Evolutionary conservation across 2,113 vertebrate species (phyloP), one percentile per base, ranked within the genome.

Genomic region (Thamnophis sirtalis): DNA sequence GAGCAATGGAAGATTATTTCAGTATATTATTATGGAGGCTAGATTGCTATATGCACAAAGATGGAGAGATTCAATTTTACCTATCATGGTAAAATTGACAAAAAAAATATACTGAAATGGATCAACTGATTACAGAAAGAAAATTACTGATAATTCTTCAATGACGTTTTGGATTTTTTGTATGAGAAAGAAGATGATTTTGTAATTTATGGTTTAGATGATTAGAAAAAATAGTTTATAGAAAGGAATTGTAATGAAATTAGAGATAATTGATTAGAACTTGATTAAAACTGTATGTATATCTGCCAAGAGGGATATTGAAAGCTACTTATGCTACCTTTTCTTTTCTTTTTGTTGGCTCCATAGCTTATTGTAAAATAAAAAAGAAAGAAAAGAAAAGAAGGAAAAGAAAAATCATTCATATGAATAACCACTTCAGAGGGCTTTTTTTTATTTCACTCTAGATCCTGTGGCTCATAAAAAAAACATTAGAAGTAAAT

Each of bases 381-480:
- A 84, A 63, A 60, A 63, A 63, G 58, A 63, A 63, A 93, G 22
- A 86, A 90, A 86, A 24, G 86, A 4, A 43, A 56, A 91, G 38
- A 92, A 85, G 92, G 11, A 84, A 90, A 86, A 26, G 84, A 4
- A 43, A 93, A 87, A 84, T 60, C 0, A 88, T 88, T 89, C 90
- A 33, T 2, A 1, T 43, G 51, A 21, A 38, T 9, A 0, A 93
- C 2, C 1, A 2, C 95, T 92, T 94, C 48, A 84, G 94, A 96
- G 90, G 15, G 1, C 93, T 60, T 49, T 7, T n/a, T 43, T 88
- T 89, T 48, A 55, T 91, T 84, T 38, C 90, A 51, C 11, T 28
- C 0, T 17, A 56, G 58, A 94, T 49, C 86, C 87, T 28, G 88
- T 55, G 54, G 55, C 88, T 63, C 94, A 92, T 6, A 92, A 93